Conservation (phyloP, 2,797 vertebrate genomes). For the Odontamblyopus rebecca region DNA sequence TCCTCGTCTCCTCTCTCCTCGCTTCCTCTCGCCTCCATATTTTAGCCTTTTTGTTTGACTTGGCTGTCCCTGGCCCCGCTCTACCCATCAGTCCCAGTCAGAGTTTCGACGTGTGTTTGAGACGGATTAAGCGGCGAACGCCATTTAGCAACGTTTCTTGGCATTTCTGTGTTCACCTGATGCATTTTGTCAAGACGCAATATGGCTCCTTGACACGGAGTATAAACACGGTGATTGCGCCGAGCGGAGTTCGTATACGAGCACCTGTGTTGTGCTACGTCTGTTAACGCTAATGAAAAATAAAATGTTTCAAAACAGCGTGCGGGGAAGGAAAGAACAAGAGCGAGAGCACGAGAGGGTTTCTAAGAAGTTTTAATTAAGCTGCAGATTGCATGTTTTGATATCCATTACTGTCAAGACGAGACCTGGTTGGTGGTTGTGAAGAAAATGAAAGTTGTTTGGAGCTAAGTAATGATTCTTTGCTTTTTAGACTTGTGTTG, state of each 20-base stretch:
- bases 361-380: conserved; percentile 39
- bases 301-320: conserved; percentile 37
- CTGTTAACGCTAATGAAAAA: conserved; percentile 4
- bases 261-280: conserved; percentile 71
- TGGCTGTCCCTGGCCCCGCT: conserved; percentile 75
- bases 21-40: conserved; percentile 81
- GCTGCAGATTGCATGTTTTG: conserved; percentile 28
- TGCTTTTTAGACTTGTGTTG: neutral
- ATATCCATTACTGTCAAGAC: conserved; percentile 42
- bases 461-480: neutral
- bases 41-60: conserved; percentile 82
- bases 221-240: conserved; percentile 72
- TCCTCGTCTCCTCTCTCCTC: conserved; percentile 73
- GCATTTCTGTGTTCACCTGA: conserved; percentile 52
- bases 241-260: conserved; percentile 30
- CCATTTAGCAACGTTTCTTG: conserved; percentile 47
- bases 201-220: conserved; percentile 52
- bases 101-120: conserved; percentile 20
- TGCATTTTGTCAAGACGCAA: conserved; percentile 61
- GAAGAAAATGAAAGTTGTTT: neutral
- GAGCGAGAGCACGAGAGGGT: conserved; percentile 6
- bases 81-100: conserved; percentile 65
- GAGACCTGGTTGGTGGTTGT: neutral
- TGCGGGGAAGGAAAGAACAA: neutral
- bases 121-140: conserved; percentile 42